Evolutionary conservation across 2,797 vertebrate genomes (phyloP).

Genomic region (Tapera naevia): DNA sequence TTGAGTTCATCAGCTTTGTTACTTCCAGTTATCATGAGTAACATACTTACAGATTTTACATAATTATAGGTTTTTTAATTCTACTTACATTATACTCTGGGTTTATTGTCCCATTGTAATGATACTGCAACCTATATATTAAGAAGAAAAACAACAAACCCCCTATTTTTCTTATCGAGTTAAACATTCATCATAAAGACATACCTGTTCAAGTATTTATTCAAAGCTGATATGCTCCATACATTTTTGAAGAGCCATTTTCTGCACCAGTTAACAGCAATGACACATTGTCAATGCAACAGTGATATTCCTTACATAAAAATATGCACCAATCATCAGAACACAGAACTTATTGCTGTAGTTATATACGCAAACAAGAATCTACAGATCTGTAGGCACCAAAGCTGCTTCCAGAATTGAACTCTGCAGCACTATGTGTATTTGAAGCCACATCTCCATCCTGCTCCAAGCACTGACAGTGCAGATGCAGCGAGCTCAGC

Average conservation of each 20-base stretch:
- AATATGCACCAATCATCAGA: not conserved
- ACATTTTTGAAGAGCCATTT: slow-evolving; percentile 43
- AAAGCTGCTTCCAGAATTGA: not conserved
- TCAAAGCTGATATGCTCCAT: not conserved
- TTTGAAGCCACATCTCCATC: not conserved
- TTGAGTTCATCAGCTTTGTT: not conserved
- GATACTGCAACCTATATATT: not conserved
- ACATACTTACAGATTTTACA: not conserved
- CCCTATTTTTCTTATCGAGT: not conserved
- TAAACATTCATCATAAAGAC: not conserved
- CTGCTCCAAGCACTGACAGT: not conserved
- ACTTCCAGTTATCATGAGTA: not conserved
- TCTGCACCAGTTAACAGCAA: not conserved
- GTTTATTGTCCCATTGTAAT: not conserved
- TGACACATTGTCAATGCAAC: not conserved
- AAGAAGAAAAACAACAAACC: not conserved
- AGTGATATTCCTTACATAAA: not conserved
- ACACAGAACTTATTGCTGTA: not conserved
- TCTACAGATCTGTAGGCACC: not conserved
- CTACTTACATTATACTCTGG: not conserved
- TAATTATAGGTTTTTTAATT: not conserved
- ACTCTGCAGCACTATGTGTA: not conserved
- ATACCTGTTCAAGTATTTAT: not conserved
- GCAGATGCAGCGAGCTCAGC: not conserved
- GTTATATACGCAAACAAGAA: not conserved